Percentiles rank a stretch among this genome's conserved stretches.
Evolutionary conservation across 2,888 invertebrate species (phyloP).

Genomic region (Trissolcus japonicus): DNA sequence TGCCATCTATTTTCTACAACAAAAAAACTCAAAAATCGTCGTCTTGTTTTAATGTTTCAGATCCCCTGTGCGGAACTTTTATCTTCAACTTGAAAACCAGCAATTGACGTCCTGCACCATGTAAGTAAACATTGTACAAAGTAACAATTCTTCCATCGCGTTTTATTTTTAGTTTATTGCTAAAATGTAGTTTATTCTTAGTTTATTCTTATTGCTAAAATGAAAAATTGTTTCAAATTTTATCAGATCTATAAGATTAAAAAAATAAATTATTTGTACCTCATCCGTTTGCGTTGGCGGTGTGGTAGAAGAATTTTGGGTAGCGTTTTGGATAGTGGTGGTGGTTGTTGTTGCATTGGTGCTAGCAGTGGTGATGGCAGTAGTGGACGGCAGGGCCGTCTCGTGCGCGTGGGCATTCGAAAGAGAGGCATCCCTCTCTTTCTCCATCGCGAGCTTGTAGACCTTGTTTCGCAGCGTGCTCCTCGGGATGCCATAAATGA

Average conservation of each 20-base stretch:
- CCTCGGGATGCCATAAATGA: slow-evolving; percentile 96
- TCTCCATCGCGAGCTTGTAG: slow-evolving; percentile 87
- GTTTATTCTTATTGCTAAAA: no score
- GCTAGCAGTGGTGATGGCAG: slow-evolving; percentile 62
- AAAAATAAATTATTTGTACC: slow-evolving; percentile 61
- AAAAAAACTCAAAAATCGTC: neutral
- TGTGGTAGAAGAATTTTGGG: slow-evolving; percentile 73
- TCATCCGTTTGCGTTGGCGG: slow-evolving; percentile 74
- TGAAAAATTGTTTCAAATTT: no score
- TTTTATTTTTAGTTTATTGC: no score
- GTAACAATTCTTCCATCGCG: no score
- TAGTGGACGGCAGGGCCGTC: slow-evolving; percentile 65
- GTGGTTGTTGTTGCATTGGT: slow-evolving; percentile 68
- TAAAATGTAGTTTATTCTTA: no score
- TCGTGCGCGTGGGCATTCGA: slow-evolving; percentile 74
- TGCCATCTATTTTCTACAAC: neutral
- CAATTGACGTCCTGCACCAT: no score
- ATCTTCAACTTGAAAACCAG: no score
- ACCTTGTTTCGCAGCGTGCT: slow-evolving; percentile 98
- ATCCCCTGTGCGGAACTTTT: no score
- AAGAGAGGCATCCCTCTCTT: slow-evolving; percentile 82
- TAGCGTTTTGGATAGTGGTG: slow-evolving; percentile 72
- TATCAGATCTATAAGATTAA: no score
- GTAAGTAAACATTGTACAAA: no score
- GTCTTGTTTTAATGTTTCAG: neutral